Percentiles rank a stretch among this genome's conserved stretches.
Evolutionary conservation across 2,113 vertebrate genomes (phyloP).

Genomic region (Gadus chalcogrammus): DNA sequence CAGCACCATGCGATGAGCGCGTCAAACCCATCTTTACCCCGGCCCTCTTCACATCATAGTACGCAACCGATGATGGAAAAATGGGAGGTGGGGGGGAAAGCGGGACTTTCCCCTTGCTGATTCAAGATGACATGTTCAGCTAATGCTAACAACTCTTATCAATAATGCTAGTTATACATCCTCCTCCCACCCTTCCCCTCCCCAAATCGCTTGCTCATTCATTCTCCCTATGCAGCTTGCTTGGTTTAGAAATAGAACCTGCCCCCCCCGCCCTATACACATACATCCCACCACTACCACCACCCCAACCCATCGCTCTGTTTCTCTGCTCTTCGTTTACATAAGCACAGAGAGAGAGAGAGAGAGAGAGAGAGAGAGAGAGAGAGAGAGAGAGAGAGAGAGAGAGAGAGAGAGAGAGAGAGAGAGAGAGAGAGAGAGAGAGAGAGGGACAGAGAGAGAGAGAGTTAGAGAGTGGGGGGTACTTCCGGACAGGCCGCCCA

Average conservation of each 20-base stretch:
- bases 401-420: too few relatives aligned
- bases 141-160: conserved; percentile 59
- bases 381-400: too few relatives aligned
- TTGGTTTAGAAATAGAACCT: conserved; percentile 10
- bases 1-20: too few relatives aligned
- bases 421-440: too few relatives aligned
- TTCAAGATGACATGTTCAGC: conserved; percentile 50
- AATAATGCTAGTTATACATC: conserved; percentile 62
- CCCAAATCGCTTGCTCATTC: conserved; percentile 9
- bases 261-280: conserved; percentile 8
- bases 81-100: neutral
- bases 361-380: conserved; percentile 33
- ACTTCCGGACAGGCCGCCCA: conserved; percentile 74
- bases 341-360: conserved; percentile 68
- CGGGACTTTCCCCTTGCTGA: conserved; percentile 21
- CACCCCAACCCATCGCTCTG: conserved; percentile 60
- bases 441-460: too few relatives aligned
- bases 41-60: conserved; percentile 21
- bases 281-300: conserved; percentile 47
- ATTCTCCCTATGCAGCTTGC: conserved; percentile 19
- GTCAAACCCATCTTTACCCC: neutral
- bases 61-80: neutral
- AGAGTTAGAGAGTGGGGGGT: conserved; percentile 50
- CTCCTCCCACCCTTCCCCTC: conserved; percentile 16
- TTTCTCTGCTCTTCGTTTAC: conserved; percentile 75